Base-by-base conservation (phyloP, 2,888 invertebrate species). In the Ectemnius continuus region DNA sequence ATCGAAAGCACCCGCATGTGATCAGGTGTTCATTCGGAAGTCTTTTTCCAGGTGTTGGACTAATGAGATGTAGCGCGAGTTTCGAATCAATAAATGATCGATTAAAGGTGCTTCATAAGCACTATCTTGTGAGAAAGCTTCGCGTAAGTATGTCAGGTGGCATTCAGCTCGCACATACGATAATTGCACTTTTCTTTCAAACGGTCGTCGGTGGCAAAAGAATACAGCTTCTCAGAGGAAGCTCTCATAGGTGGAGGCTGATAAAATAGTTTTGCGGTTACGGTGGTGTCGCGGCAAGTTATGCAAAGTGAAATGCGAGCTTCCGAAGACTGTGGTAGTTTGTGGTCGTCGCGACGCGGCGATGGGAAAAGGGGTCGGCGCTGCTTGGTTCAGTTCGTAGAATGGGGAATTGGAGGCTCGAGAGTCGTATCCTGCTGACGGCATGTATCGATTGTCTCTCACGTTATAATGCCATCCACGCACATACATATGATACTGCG, bases 401-500 rank as follows among this genome's bases (percentile, higher is more conserved):
- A 79, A 78, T 75, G 82, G 74, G 75, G 82, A 83, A 80, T 83
- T 81, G 81, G 84, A 78, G 75, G 84, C 78, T 84, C 76, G 83
- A 84, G 82, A 36, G 36, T 36, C 36, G 36, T 71, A 79, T 84
- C 82, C 84, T 81, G 82, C 83, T 83, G 84, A 80, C 78, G 82
- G 85, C 80, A 83, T 87, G 84, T 88, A 88, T 88, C 87, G 88
- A 88, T 88, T 88, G 87, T 88, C 86, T 36, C 36, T 78, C 73
- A 81, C 83, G 81, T 86, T 87, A 87, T 88, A 86, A 87, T 88
- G 84, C 84, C 80, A 79, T 82, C 82, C 80, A 84, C 83, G 84
- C 85, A 84, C 82, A 78, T 84, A 84, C 82, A 78, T 76, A 74
- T 76, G 74, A 73, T 71, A 67, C 66, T 78, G 77, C 77, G 76